Evolutionary conservation across 1,140 invertebrate genomes (phyloP), one percentile per base, ranked within the genome.

Genomic region (Drosophila mayri): DNA sequence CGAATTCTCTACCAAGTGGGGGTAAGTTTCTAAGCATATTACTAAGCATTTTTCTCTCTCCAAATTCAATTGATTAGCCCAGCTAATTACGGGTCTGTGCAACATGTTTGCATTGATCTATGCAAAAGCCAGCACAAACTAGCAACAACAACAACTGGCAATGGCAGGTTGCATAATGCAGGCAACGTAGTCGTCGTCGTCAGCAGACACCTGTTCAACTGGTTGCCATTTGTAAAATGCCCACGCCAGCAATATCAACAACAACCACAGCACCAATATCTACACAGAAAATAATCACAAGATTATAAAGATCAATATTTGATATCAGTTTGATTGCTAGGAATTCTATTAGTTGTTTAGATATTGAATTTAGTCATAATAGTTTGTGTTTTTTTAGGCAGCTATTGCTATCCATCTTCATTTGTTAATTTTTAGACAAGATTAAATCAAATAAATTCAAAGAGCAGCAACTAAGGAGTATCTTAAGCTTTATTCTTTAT

Each of bases 1-100:
- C 80, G 91, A 47, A 90, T 92, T 61, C 79, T 92, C 64, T 92
- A 92, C 67, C 91, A 92, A 92, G 86, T 92, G 58, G 91, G 91
- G 90, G 91, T 92, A 79, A 92, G 91, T 90, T 54, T 32, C 22
- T 11, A 30, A 32, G 2, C 6, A 47, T 7, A 32, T 50, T 6
- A n/a, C 10, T 25, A 25, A 25, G 25, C 25, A 25, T 25, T 4
- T 12, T 16, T 47, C 47, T 25, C 7, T 49, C 10, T 32, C 5
- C n/a, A 3, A 54, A 68, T 46, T 47, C 30, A 59, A 71, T 58
- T 62, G 61, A 54, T 62, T 66, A 46, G 44, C 9, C 16, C 50
- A 3, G 76, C 77, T 78, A 84, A 83, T 83, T 74, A 71, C 66
- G 54, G 63, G 57, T 66, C 73, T 61, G 44, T 74, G 60, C 58